These are phyloP conservation scores for Eulimnadia texana DNA, from an alignment of 1,140 invertebrate species.

Conservation along the genomic window DNA sequence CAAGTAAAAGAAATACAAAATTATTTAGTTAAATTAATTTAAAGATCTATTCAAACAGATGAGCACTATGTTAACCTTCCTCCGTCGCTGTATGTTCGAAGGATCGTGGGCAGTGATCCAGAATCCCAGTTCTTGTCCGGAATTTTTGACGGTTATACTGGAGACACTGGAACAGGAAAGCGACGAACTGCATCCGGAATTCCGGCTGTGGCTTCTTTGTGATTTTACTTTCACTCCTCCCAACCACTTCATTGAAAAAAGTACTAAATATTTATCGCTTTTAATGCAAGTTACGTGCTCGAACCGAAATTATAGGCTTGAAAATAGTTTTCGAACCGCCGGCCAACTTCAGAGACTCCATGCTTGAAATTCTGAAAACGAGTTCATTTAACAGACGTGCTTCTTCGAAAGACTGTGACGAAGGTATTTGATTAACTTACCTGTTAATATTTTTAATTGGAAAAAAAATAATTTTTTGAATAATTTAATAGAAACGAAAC, in stretches of 20 bases:
- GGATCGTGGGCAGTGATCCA: slow-evolving; percentile 11
- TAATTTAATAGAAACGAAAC: too few relatives aligned
- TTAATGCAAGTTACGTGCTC: too few relatives aligned
- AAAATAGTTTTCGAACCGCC: slow-evolving; percentile 9
- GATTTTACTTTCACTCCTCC: not conserved
- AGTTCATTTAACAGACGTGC: not conserved
- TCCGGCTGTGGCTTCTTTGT: slow-evolving; percentile 8
- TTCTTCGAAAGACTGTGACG: not conserved
- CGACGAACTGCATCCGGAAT: slow-evolving; percentile 9
- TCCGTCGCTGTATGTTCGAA: slow-evolving; percentile 8
- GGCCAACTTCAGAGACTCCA: not conserved
- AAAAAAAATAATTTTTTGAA: not conserved
- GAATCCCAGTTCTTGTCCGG: not conserved
- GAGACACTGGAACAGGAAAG: not conserved
- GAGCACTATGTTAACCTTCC: not conserved
- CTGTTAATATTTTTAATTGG: not conserved
- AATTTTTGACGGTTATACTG: not conserved
- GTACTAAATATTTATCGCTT: too few relatives aligned
- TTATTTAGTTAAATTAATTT: not conserved
- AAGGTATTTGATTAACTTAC: not conserved
- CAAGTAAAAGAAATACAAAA: not conserved
- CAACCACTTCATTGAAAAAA: not conserved
- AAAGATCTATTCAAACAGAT: not conserved
- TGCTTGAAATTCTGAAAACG: not conserved
- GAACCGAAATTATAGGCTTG: not conserved